Evolutionary conservation across 1,140 invertebrate species (phyloP).

Genomic region (Galendromus occidentalis): DNA sequence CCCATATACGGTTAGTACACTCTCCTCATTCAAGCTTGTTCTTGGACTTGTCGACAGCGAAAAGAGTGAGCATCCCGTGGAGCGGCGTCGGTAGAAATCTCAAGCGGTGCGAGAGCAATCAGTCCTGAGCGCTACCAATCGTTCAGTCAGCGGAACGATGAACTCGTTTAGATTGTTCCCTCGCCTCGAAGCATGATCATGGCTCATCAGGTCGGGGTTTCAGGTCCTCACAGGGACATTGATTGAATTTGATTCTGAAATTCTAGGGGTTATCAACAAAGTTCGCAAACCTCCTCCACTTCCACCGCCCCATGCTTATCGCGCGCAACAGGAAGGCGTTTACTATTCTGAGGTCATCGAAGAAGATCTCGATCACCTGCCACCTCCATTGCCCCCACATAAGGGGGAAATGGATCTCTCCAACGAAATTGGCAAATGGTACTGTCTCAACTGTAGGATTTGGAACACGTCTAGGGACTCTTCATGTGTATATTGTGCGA

Average conservation of each 20-base stretch:
- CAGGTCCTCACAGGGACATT: too few relatives aligned
- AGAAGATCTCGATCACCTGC: neutral
- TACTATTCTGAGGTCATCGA: neutral
- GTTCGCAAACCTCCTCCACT: neutral
- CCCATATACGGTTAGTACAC: neutral
- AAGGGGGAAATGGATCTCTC: neutral
- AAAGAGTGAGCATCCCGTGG: too few relatives aligned
- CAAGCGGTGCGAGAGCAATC: too few relatives aligned
- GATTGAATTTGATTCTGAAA: neutral
- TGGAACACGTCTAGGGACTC: neutral
- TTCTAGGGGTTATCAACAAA: neutral
- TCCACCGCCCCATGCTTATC: neutral
- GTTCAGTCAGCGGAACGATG: too few relatives aligned
- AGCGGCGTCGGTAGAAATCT: too few relatives aligned
- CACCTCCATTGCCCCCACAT: constrained; percentile 3
- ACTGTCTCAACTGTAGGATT: constrained; percentile 8
- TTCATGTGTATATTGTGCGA: constrained; percentile 6
- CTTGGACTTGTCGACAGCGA: too few relatives aligned
- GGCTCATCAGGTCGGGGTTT: too few relatives aligned
- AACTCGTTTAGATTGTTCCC: too few relatives aligned
- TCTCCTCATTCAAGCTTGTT: too few relatives aligned
- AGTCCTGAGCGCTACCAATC: too few relatives aligned
- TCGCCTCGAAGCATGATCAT: too few relatives aligned
- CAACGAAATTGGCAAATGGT: neutral
- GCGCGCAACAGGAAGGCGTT: neutral